Conservation (phyloP, 2,797 vertebrate species). For the Eurystomus glaucurus region DNA sequence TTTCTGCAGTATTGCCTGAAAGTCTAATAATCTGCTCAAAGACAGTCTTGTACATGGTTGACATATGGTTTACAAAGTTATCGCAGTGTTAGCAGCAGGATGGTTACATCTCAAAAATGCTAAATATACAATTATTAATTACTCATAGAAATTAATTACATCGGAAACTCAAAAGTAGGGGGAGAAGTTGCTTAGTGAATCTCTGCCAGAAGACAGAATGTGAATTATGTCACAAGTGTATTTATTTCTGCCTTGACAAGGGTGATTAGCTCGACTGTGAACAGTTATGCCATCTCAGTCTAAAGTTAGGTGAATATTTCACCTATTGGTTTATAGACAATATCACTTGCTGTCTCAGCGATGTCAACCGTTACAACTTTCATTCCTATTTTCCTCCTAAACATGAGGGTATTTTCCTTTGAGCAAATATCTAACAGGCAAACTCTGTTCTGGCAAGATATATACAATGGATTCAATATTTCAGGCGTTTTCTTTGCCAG, state of each 20-base stretch:
- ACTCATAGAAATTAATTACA: not conserved
- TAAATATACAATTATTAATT: not conserved
- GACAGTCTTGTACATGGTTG: not conserved
- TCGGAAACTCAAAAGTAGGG: not conserved
- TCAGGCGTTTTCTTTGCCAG: not conserved
- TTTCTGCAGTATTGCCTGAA: not conserved
- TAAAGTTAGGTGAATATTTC: not conserved
- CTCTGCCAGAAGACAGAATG: not conserved
- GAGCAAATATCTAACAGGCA: not conserved
- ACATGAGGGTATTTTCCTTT: not conserved
- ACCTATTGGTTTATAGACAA: not conserved
- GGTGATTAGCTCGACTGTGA: not conserved
- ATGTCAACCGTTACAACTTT: accelerated
- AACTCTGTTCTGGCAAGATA: not conserved
- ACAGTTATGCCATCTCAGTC: not conserved
- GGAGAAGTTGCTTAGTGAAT: not conserved
- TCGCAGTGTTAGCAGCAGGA: not conserved
- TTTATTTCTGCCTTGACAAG: not conserved
- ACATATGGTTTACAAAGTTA: not conserved
- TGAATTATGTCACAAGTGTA: not conserved
- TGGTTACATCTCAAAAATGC: not conserved
- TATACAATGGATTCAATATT: not conserved
- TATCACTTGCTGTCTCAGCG: not conserved
- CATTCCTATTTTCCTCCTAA: not conserved
- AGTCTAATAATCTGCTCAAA: not conserved